These are phyloP conservation scores for Hybognathus amarus DNA, from an alignment of 2,797 vertebrate genomes.

Conservation along the genomic window DNA sequence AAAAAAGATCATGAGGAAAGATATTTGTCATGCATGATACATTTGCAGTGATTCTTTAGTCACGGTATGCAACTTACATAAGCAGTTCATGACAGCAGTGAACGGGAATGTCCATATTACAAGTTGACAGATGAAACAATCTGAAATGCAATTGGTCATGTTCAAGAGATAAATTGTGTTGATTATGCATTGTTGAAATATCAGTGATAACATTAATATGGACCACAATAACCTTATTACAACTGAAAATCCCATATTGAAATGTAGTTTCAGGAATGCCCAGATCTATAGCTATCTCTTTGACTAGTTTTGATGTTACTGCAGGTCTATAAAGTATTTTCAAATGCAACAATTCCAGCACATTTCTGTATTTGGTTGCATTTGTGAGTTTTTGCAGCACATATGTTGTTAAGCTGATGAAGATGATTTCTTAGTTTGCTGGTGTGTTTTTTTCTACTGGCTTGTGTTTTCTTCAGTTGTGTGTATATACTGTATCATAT, in stretches of 20 bases:
- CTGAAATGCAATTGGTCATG: neutral
- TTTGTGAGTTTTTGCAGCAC: no score
- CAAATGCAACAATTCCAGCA: no score
- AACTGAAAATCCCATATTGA: neutral
- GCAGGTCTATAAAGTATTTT: neutral
- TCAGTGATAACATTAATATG: conserved; percentile 8
- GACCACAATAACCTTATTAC: neutral
- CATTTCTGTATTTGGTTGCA: no score
- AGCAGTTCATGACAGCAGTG: conserved; percentile 28
- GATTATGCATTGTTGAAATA: conserved; percentile 9
- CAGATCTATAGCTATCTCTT: neutral
- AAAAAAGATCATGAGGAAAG: conserved; percentile 34
- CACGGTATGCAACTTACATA: conserved; percentile 33
- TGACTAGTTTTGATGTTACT: conserved; percentile 6
- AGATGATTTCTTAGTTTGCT: no score
- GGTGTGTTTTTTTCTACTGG: no score
- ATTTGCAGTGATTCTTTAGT: conserved; percentile 30
- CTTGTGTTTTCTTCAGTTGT: no score
- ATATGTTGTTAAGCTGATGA: no score
- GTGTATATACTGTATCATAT: no score
- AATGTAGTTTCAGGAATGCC: neutral
- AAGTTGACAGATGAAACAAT: conserved; percentile 14
- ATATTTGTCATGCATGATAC: conserved; percentile 43
- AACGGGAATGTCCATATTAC: conserved; percentile 8
- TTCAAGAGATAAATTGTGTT: neutral